Conservation (phyloP, 2,113 vertebrate genomes). For the chimpanzee (Pan troglodytes) region NHGRI_mPanTro3-v2.1_pri NC_072410.2:19417501-19418000, state of each 20-base stretch:
- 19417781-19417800: not conserved
- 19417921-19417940: not conserved
- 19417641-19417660: not conserved
- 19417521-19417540: not conserved
- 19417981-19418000: not conserved
- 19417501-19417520: not conserved
- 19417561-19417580: not conserved
- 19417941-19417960: slow-evolving; percentile 40
- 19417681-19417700: not conserved
- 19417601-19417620: not conserved
- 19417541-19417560: not conserved
- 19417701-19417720: slow-evolving; percentile 11
- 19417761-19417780: not conserved
- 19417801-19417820: not conserved
- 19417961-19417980: slow-evolving; percentile 12
- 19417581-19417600: not conserved
- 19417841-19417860: not conserved
- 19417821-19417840: not conserved
- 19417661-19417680: not conserved
- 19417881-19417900: slow-evolving; percentile 11
- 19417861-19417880: not conserved
- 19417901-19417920: not conserved
- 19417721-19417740: not conserved
- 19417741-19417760: not conserved
- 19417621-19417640: not conserved